A percentile compares a stretch with the other conserved stretches of the same genome.
Evolutionary conservation across 2,888 invertebrate species (phyloP).

Genomic region (Rotaria magnacalcarata): DNA sequence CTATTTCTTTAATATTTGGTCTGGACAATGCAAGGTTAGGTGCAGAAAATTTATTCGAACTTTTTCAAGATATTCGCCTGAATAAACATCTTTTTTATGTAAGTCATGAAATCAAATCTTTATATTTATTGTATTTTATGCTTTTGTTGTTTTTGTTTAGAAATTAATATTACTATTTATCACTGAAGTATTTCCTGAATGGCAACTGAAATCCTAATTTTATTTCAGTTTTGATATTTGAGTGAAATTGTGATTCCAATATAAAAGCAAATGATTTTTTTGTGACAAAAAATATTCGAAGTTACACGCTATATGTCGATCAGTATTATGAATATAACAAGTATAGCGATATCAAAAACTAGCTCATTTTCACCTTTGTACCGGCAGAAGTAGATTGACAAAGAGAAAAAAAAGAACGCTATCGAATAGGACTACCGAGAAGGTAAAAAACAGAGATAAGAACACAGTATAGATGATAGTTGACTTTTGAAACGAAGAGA

Average conservation of each 20-base stretch:
- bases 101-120: conserved; percentile 59
- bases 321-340: no score
- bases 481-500: no score
- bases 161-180: background rate
- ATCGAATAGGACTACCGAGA: no score
- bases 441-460: no score
- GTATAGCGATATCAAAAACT: no score
- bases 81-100: conserved; percentile 87
- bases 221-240: background rate
- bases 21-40: conserved; percentile 77
- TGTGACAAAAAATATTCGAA: no score
- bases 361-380: no score
- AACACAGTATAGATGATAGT: no score
- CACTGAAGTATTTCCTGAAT: background rate
- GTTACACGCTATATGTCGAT: no score
- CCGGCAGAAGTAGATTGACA: no score
- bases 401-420: no score
- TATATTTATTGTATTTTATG: background rate
- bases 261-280: no score
- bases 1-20: conserved; percentile 77
- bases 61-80: conserved; percentile 75
- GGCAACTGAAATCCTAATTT: background rate
- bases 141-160: background rate
- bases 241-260: background rate
- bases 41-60: conserved; percentile 77